Conservation (phyloP, 1,140 invertebrate genomes). For the Cyphomyrmex costatus region DNA sequence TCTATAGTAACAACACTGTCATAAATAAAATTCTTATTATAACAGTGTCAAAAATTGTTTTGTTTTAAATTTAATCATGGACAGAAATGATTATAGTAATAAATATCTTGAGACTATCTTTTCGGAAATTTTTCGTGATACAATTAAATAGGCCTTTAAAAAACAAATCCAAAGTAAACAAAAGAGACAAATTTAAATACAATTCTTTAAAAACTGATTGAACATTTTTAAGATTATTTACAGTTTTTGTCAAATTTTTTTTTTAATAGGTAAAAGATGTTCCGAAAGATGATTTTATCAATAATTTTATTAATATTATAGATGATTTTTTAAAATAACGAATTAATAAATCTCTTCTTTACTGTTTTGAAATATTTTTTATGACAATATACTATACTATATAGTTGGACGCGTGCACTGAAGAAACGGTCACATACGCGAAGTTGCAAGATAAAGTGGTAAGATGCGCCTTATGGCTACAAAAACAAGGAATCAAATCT, state of each 20-base stretch:
- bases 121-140: not conserved
- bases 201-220: not conserved
- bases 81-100: not conserved
- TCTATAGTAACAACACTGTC: slow-evolving; percentile 26
- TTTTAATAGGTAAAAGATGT: slow-evolving; percentile 36
- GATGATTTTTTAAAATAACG: too few species aligned
- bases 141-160: not conserved
- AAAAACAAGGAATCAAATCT: slow-evolving; percentile 80
- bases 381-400: not conserved
- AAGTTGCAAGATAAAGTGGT: slow-evolving; percentile 82
- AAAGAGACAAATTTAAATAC: not conserved
- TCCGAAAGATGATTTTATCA: too few species aligned
- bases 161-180: not conserved
- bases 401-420: slow-evolving; percentile 86
- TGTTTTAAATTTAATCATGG: not conserved
- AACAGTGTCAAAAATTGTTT: slow-evolving; percentile 25
- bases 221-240: not conserved
- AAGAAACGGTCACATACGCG: slow-evolving; percentile 82
- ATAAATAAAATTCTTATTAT: not conserved
- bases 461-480: slow-evolving; percentile 84
- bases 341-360: not conserved
- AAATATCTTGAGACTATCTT: not conserved
- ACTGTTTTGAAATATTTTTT: slow-evolving; percentile 23
- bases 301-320: too few species aligned
- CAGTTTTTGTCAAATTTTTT: not conserved